Conservation (phyloP, 2,797 vertebrate genomes). For the Sciurus vulgaris region DNA sequence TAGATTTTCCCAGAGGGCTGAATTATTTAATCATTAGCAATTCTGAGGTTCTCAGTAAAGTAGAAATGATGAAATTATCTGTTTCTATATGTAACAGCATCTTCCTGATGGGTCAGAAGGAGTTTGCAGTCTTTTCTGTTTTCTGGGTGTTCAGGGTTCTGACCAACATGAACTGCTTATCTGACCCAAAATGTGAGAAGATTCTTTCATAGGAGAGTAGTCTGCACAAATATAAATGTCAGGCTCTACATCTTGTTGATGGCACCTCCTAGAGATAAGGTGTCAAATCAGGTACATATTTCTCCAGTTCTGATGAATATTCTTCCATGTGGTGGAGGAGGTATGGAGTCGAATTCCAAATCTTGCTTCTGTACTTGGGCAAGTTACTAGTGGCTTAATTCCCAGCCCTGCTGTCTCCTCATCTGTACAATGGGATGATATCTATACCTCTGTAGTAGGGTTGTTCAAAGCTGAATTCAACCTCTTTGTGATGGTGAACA, state of each 20-base stretch:
- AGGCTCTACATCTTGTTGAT: background rate
- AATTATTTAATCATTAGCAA: constrained; percentile 60
- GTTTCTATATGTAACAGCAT: background rate
- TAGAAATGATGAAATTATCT: constrained; percentile 46
- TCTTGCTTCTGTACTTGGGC: background rate
- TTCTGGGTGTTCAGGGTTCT: background rate
- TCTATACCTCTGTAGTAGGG: too few relatives aligned
- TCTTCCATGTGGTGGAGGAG: background rate
- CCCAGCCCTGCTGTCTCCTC: background rate
- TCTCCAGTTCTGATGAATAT: background rate
- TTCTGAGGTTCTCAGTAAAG: constrained; percentile 42
- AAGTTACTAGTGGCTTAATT: background rate
- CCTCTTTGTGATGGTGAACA: background rate
- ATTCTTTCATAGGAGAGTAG: background rate
- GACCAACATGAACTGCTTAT: background rate
- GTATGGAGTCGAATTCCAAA: background rate
- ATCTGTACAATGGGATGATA: background rate
- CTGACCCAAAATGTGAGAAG: background rate
- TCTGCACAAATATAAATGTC: background rate
- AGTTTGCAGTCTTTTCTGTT: background rate
- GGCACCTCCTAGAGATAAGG: background rate
- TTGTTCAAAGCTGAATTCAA: background rate
- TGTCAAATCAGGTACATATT: background rate
- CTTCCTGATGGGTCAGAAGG: constrained; percentile 34
- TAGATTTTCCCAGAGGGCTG: constrained; percentile 44